Percentiles rank a stretch among this genome's conserved stretches.
These are phyloP conservation scores for Liasis olivaceus DNA, from an alignment of 2,797 vertebrate genomes.

Conservation along the genomic window DNA sequence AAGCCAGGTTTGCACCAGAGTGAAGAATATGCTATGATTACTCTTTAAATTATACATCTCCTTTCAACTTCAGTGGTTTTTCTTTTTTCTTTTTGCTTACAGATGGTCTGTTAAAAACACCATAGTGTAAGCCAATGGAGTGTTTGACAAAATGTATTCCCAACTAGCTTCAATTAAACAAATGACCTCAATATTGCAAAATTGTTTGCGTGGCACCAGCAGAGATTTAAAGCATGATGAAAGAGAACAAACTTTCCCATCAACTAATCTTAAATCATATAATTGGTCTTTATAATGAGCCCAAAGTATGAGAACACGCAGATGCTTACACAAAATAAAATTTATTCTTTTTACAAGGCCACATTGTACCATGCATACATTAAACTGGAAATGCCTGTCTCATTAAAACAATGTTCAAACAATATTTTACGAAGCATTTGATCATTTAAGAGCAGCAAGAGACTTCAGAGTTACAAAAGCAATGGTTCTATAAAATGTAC, in stretches of 20 bases:
- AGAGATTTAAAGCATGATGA: constrained; percentile 9
- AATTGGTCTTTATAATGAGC: background rate
- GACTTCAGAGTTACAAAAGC: constrained; percentile 34
- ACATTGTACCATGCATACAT: background rate
- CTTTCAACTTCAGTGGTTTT: background rate
- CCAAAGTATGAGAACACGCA: constrained; percentile 2
- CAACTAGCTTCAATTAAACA: constrained; percentile 11
- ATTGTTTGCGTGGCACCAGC: background rate
- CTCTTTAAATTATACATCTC: background rate
- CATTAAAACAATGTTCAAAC: constrained; percentile 4
- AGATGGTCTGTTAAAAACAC: background rate
- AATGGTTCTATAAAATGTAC: constrained; percentile 39
- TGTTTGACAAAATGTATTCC: constrained; percentile 1
- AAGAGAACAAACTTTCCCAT: background rate
- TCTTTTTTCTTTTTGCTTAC: background rate
- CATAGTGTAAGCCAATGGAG: background rate
- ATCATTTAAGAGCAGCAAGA: constrained; percentile 38
- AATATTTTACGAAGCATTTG: constrained; percentile 32
- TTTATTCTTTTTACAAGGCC: background rate
- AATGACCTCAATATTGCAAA: constrained; percentile 13
- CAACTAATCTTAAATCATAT: constrained; percentile 1
- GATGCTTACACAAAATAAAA: background rate
- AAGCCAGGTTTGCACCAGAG: background rate
- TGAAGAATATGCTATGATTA: background rate
- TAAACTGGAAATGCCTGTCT: constrained; percentile 30